Evolutionary conservation across 1,140 invertebrate species (phyloP).

Genomic region (Acyrthosiphon pisum): DNA sequence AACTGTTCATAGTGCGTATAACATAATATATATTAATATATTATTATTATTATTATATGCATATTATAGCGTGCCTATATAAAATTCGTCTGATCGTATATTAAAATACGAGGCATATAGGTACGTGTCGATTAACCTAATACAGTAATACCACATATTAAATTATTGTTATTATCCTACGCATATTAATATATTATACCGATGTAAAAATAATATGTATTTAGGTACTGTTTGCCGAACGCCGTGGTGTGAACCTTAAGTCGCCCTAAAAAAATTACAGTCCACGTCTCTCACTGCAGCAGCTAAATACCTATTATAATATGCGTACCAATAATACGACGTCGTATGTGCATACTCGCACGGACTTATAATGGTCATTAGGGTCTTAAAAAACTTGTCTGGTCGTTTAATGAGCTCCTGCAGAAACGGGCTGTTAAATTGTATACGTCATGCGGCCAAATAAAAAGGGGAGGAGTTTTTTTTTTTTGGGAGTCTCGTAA

Average conservation of each 20-base stretch:
- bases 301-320: background rate
- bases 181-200: background rate
- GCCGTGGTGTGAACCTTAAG: background rate
- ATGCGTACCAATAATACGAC: background rate
- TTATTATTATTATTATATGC: background rate
- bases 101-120: background rate
- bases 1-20: background rate
- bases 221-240: background rate
- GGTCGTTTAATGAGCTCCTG: constrained; percentile 2
- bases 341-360: background rate
- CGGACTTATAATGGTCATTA: background rate
- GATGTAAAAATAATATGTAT: background rate
- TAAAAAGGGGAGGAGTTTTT: constrained; percentile 16
- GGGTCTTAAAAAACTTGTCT: constrained; percentile 16
- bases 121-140: background rate
- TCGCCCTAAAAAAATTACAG: background rate
- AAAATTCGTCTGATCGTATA: background rate
- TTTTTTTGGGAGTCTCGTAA: constrained; percentile 23
- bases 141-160: background rate
- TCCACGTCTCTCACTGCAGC: background rate
- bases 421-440: background rate
- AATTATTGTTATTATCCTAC: background rate
- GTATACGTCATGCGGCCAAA: background rate
- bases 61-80: background rate
- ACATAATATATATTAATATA: background rate